Evolutionary conservation across 2,113 vertebrate species (phyloP), one percentile per base, ranked within the genome.

Genomic region (Austrofundulus limnaeus): DNA sequence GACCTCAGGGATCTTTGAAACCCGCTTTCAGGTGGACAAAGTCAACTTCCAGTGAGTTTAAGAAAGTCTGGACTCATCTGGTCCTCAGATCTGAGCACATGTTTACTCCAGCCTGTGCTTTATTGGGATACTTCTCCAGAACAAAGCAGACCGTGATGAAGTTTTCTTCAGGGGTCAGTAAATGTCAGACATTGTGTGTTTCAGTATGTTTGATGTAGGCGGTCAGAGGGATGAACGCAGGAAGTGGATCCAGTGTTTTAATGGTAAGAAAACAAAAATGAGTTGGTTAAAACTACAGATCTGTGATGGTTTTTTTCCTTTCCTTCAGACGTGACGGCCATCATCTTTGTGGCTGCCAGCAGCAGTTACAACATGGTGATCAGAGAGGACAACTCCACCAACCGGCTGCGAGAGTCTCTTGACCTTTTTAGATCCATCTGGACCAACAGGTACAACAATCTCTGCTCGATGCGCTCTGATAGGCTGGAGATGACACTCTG

Each of bases 301-400:
- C 38, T 17, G 2, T 17, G 54, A 23, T 2, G 0, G 20, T 41
- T 57, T 16, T 41, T 16, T 55, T 23, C 12, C n/a, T 16, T 54
- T n/a, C 11, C 5, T 38, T 10, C 66, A 98, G 96, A 98, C 56
- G 97, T 99, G 84, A 99, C 97, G 0, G 97, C 97, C 74, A 98
- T 99, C 74, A 98, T 99, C 87, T 99, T 98, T 0, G 97, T 99
- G 23, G 97, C 96, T 1, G 96, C 96, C 41, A 97, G 96, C 87
- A 99, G 96, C 82, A 99, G 97, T 91, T 99, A 99, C 92, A 99
- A 98, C 91, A 98, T 98, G 97, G 96, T 99, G 76, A 98, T 99
- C 92, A 93, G 96, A 80, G 97, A 99, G 82, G 97, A 99, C 81
- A 97, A 98, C 83, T 98, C 95, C 61, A 98, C 96, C 85, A 99